A percentile compares a stretch with the other conserved stretches of the same genome.
Conservation (phyloP, 2,113 vertebrate species). For the Ornithorhynchus anatinus region DNA sequence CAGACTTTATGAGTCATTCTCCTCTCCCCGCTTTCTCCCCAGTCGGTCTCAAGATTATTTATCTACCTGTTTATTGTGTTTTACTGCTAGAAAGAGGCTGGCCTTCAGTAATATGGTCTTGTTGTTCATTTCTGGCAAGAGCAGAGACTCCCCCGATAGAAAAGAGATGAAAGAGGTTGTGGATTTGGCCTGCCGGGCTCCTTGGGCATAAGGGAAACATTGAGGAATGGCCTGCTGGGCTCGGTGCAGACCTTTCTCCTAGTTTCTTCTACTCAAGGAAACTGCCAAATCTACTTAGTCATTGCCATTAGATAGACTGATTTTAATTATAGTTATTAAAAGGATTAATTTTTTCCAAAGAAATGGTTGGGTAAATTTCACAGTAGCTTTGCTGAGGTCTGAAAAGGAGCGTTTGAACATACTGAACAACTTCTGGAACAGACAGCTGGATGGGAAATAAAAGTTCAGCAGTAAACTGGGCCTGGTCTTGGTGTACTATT, state of each 20-base stretch:
- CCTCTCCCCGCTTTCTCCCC: background rate
- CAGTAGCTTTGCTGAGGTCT: background rate
- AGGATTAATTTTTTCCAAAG: background rate
- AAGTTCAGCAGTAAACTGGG: background rate
- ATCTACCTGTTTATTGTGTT: conserved; percentile 26
- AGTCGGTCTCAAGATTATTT: background rate
- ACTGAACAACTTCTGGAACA: background rate
- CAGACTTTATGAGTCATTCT: too few relatives aligned
- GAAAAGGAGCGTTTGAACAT: background rate
- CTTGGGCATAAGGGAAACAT: background rate
- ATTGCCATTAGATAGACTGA: background rate
- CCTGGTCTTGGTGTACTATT: background rate
- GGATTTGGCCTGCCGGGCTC: background rate
- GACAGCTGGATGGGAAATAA: background rate
- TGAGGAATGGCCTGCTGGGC: background rate
- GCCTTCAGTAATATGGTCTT: too few relatives aligned
- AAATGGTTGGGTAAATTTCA: background rate
- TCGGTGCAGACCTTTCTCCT: background rate
- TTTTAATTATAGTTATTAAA: background rate
- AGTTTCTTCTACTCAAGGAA: background rate
- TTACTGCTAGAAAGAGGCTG: background rate
- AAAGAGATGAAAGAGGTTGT: background rate
- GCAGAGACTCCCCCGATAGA: conserved; percentile 13
- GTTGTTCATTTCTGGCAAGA: too few relatives aligned
- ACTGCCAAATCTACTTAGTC: background rate